Conservation (phyloP, 2,797 vertebrate species). For the Takifugu rubripes region DNA sequence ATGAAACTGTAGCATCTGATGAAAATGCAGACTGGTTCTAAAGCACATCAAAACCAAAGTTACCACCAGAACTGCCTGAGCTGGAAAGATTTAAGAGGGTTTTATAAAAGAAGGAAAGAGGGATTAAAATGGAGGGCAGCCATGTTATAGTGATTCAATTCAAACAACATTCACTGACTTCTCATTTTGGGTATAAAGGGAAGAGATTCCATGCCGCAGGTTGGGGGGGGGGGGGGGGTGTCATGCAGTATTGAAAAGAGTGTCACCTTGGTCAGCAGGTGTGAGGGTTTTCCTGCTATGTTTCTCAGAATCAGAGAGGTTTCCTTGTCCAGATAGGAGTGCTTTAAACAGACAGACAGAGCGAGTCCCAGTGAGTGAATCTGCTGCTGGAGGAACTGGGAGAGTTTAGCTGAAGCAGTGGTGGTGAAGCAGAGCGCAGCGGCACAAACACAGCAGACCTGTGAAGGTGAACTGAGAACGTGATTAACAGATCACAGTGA, state of each 20-base stretch:
- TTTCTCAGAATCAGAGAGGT: constrained; percentile 99
- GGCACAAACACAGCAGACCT: constrained; percentile 34
- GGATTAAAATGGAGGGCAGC: too few relatives aligned
- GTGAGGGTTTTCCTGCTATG: constrained; percentile 98
- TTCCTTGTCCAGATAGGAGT: constrained; percentile 99
- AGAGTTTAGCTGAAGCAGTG: constrained; percentile 62
- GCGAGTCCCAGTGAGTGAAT: constrained; percentile 41
- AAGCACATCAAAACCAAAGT: too few relatives aligned
- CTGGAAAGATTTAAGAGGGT: too few relatives aligned
- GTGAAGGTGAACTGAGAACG: constrained; percentile 13
- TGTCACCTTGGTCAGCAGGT: constrained; percentile 99
- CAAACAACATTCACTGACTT: background rate
- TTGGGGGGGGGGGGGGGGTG: background rate
- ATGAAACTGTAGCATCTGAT: too few relatives aligned
- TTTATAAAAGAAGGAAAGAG: too few relatives aligned
- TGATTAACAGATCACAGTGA: background rate
- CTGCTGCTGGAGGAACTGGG: constrained; percentile 21
- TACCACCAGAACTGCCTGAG: too few relatives aligned
- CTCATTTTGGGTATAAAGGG: background rate
- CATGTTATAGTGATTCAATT: too few relatives aligned
- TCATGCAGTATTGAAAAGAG: constrained; percentile 55
- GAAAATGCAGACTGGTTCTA: too few relatives aligned
- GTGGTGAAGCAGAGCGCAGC: constrained; percentile 44
- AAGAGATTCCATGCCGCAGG: constrained; percentile 8
- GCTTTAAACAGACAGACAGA: constrained; percentile 78